Evolutionary conservation across 2,113 vertebrate genomes (phyloP).

Genomic region (Collichthys lucidus): DNA sequence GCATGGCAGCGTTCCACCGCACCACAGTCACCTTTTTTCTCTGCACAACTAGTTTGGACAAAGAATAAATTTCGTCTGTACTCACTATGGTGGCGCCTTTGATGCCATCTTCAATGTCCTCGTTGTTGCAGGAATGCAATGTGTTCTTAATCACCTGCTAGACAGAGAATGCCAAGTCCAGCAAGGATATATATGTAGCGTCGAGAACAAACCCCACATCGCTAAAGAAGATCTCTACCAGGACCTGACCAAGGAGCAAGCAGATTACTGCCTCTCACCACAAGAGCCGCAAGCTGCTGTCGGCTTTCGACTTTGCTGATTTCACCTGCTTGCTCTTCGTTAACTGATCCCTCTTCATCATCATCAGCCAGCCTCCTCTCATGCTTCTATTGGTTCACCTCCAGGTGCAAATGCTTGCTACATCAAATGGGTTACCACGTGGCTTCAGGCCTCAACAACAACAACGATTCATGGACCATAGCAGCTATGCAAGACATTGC

Average conservation of each 20-base stretch:
- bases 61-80: not conserved
- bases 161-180: slow-evolving; percentile 98
- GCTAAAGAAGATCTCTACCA: slow-evolving; percentile 99
- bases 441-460: not conserved
- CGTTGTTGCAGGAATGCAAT: slow-evolving; percentile 95
- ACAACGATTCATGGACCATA: not conserved
- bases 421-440: not conserved
- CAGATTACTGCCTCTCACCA: slow-evolving; percentile 97
- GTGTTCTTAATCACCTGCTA: slow-evolving; percentile 99
- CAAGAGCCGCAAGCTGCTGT: slow-evolving; percentile 94
- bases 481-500: not conserved
- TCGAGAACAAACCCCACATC: slow-evolving; percentile 95
- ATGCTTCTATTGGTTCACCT: slow-evolving; percentile 2
- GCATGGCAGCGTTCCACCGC: not conserved
- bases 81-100: slow-evolving; percentile 14
- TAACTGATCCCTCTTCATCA: slow-evolving; percentile 9
- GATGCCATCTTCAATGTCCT: too few species aligned
- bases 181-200: slow-evolving; percentile 95
- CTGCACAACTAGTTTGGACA: not conserved
- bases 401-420: not conserved
- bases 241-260: slow-evolving; percentile 97
- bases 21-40: slow-evolving; percentile 30
- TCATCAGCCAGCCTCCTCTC: not conserved
- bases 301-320: slow-evolving; percentile 96
- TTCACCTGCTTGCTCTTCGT: slow-evolving; percentile 98